These are phyloP conservation scores for Myiotriccus ornatus DNA, from an alignment of 2,797 vertebrate species.

Conservation along the genomic window DNA sequence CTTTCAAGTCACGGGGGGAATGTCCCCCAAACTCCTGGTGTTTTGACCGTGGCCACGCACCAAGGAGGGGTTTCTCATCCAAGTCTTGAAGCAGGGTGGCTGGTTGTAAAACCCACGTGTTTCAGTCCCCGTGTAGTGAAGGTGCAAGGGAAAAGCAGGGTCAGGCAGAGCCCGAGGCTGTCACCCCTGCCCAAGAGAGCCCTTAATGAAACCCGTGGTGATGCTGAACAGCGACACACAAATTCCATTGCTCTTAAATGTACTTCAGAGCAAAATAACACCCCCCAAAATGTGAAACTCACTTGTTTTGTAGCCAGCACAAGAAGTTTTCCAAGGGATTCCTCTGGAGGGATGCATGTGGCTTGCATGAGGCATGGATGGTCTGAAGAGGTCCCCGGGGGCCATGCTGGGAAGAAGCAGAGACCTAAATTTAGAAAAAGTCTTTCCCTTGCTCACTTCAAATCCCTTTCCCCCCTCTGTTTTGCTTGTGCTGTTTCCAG, in stretches of 20 bases:
- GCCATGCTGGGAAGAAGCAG: background rate
- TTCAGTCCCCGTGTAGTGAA: background rate
- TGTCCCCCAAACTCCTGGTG: accelerated
- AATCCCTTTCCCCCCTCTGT: background rate
- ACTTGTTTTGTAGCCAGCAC: background rate
- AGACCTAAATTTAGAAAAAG: background rate
- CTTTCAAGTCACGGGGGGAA: background rate
- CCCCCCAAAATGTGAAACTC: background rate
- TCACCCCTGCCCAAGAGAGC: background rate
- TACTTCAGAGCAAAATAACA: background rate
- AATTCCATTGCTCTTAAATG: background rate
- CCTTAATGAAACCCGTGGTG: background rate
- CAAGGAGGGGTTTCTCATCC: background rate
- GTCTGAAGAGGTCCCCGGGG: background rate
- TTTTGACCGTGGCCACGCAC: background rate
- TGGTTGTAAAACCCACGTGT: accelerated
- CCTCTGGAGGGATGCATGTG: background rate
- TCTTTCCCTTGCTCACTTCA: background rate
- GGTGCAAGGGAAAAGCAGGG: background rate
- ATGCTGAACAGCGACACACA: background rate
- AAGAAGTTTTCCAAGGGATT: background rate
- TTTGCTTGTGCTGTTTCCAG: background rate
- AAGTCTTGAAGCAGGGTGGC: background rate
- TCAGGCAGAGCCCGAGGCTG: background rate
- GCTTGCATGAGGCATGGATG: background rate